phyloP scores from a whole-genome alignment of 2,113 vertebrate genomes.

The Neolamprologus fasciatus region DNA sequence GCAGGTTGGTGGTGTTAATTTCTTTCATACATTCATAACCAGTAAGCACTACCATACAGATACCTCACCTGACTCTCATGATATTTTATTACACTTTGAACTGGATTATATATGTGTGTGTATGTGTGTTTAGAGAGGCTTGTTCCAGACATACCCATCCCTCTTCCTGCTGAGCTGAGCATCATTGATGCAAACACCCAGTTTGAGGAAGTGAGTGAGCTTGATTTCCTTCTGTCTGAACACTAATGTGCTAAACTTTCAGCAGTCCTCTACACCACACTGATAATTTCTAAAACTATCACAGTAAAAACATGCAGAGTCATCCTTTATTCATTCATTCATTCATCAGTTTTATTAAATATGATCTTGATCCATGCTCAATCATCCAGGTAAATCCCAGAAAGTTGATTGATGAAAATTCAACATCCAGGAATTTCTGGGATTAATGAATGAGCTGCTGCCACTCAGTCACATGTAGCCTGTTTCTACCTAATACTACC shows the following conservation, averaged over 20 bases:
- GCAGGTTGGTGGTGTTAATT: fast-evolving
- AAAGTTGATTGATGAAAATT: neutral
- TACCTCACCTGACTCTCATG: neutral
- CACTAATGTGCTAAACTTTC: neutral
- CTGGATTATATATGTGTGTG: fast-evolving
- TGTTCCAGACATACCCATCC: fast-evolving
- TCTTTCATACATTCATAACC: fast-evolving
- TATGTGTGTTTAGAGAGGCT: fast-evolving
- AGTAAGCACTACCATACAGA: neutral
- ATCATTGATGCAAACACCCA: fast-evolving
- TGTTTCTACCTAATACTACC: neutral
- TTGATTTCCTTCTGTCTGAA: fast-evolving
- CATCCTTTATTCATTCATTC: too few species aligned
- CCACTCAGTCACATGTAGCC: neutral
- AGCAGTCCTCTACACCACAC: neutral
- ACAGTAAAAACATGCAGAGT: neutral
- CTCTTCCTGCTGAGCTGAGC: neutral
- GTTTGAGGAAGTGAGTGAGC: fast-evolving
- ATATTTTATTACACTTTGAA: fast-evolving
- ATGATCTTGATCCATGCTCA: fast-evolving
- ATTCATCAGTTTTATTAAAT: fast-evolving
- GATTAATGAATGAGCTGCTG: fast-evolving
- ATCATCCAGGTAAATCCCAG: neutral
- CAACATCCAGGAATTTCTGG: fast-evolving
- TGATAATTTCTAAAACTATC: fast-evolving